These are phyloP conservation scores for Smithornis capensis DNA, from an alignment of 2,113 vertebrate species.

Conservation along the genomic window DNA sequence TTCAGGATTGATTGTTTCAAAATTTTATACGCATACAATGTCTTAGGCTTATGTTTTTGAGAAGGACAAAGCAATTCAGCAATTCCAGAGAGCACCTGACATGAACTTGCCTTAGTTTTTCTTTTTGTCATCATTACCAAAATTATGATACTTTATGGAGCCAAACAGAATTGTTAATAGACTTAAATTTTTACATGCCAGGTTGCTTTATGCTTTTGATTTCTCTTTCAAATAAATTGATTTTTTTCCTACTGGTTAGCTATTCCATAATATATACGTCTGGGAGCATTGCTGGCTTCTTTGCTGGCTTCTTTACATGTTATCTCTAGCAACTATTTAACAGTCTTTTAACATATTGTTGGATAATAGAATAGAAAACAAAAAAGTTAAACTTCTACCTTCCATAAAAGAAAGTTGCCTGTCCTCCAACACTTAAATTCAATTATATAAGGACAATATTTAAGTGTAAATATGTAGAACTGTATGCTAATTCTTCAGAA, in stretches of 20 bases:
- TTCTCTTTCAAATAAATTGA: background rate
- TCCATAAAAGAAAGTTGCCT: background rate
- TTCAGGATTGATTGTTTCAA: slow-evolving; percentile 11
- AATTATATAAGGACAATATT: background rate
- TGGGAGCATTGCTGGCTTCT: background rate
- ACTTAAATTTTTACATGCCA: background rate
- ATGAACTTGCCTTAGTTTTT: background rate
- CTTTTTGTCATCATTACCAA: background rate
- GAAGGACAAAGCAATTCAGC: background rate
- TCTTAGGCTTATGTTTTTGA: background rate
- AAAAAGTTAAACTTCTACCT: background rate
- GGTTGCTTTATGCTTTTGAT: background rate
- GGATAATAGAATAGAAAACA: background rate
- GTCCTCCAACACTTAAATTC: background rate
- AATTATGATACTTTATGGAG: background rate
- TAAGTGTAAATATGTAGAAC: background rate
- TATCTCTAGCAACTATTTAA: background rate
- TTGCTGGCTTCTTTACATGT: background rate
- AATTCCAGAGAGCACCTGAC: background rate
- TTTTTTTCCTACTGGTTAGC: background rate
- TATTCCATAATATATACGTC: background rate
- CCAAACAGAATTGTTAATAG: background rate
- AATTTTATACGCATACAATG: background rate
- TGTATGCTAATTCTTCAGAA: background rate
- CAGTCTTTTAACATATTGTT: background rate